Conservation (phyloP, 2,113 vertebrate genomes). For the Hippocampus comes region DNA sequence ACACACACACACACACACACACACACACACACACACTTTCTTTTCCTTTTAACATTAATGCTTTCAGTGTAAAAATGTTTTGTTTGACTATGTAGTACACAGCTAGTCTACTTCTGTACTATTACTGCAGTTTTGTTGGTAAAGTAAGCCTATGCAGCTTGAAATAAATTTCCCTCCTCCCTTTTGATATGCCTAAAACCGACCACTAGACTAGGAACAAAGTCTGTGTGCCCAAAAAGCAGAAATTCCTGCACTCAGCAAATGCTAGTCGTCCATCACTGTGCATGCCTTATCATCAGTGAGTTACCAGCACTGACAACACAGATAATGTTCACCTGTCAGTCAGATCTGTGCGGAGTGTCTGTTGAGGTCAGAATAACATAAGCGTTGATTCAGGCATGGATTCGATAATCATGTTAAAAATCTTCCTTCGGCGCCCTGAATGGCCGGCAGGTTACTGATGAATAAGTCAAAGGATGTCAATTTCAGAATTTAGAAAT, state of each 20-base stretch:
- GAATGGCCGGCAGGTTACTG: not conserved
- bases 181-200: not conserved
- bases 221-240: not conserved
- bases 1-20: no score
- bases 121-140: not conserved
- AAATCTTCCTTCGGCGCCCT: not conserved
- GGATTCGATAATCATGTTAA: slow-evolving; percentile 28
- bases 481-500: not conserved
- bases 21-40: no score
- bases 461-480: slow-evolving; percentile 2
- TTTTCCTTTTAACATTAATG: no score
- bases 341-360: not conserved
- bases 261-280: not conserved
- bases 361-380: not conserved
- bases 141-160: not conserved
- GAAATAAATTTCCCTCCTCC: not conserved
- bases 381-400: slow-evolving; percentile 7
- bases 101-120: not conserved
- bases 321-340: slow-evolving; percentile 11
- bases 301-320: slow-evolving; percentile 25
- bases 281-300: slow-evolving; percentile 38
- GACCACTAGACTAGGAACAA: not conserved
- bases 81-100: not conserved
- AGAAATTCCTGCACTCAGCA: not conserved
- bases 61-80: not conserved